These are phyloP conservation scores for Podargus strigoides DNA, from an alignment of 2,797 vertebrate species.

Conservation along the genomic window DNA sequence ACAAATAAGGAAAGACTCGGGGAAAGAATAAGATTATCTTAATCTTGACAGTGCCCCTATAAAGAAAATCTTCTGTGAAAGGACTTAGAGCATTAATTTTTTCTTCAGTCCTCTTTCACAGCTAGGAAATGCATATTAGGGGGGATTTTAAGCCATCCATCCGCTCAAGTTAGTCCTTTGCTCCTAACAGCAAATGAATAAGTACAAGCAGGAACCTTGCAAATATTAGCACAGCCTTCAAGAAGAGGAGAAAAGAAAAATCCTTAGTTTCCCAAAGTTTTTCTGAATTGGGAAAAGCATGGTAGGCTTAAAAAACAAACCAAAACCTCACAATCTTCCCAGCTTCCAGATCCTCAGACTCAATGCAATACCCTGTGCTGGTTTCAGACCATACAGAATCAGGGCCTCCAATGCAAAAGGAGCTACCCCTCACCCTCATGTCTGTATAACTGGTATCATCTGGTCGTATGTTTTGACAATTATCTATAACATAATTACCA, in stretches of 20 bases:
- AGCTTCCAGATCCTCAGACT: not conserved
- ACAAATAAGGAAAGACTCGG: not conserved
- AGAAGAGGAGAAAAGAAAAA: not conserved
- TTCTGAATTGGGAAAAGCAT: not conserved
- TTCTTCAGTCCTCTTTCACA: not conserved
- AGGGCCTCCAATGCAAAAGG: not conserved
- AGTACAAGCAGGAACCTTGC: not conserved
- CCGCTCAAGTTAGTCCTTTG: not conserved
- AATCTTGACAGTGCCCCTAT: not conserved
- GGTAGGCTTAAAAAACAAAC: not conserved
- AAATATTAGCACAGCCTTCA: not conserved
- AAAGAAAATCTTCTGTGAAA: not conserved
- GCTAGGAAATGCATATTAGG: not conserved
- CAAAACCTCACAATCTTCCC: not conserved
- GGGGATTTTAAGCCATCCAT: not conserved
- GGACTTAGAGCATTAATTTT: not conserved
- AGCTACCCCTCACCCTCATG: not conserved
- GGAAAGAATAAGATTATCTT: not conserved
- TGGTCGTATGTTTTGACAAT: constrained; percentile 47
- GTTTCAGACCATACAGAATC: not conserved
- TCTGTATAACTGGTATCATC: constrained; percentile 23
- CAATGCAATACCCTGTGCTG: not conserved
- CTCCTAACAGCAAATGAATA: not conserved
- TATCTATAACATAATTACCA: constrained; percentile 48
- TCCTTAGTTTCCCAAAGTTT: not conserved